These are phyloP conservation scores for Sinocyclocheilus maitianheensis DNA, from an alignment of 2,113 vertebrate species.

Conservation along the genomic window DNA sequence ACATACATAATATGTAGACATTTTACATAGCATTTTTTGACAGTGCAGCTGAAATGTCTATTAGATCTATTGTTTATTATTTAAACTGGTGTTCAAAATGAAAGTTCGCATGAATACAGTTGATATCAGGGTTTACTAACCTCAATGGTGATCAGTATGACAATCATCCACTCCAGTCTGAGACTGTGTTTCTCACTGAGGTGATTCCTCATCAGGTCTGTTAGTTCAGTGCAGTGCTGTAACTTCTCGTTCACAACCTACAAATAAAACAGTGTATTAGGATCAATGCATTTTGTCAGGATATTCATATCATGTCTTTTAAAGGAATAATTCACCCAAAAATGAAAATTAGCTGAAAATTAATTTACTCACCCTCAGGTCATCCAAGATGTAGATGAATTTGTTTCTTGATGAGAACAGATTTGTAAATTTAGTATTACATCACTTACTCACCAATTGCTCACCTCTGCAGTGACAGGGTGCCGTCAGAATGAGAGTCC, in stretches of 20 bases:
- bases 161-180: constrained; percentile 98
- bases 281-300: not conserved
- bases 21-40: not conserved
- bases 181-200: constrained; percentile 89
- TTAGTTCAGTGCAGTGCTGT: constrained; percentile 93
- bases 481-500: no score
- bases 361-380: no score
- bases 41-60: not conserved
- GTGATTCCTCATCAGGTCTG: constrained; percentile 96
- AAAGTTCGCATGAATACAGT: not conserved
- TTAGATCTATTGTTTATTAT: not conserved
- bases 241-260: constrained; percentile 98
- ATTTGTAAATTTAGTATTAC: no score
- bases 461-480: no score
- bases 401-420: no score
- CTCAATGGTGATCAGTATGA: constrained; percentile 98
- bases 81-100: not conserved
- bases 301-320: not conserved
- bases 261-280: not conserved
- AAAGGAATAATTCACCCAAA: no score
- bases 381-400: no score
- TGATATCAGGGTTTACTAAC: constrained; percentile 64
- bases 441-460: no score
- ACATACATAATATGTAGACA: not conserved
- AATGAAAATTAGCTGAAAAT: no score